These are phyloP conservation scores for Pitta sordida DNA, from an alignment of 2,113 vertebrate species.

Conservation along the genomic window DNA sequence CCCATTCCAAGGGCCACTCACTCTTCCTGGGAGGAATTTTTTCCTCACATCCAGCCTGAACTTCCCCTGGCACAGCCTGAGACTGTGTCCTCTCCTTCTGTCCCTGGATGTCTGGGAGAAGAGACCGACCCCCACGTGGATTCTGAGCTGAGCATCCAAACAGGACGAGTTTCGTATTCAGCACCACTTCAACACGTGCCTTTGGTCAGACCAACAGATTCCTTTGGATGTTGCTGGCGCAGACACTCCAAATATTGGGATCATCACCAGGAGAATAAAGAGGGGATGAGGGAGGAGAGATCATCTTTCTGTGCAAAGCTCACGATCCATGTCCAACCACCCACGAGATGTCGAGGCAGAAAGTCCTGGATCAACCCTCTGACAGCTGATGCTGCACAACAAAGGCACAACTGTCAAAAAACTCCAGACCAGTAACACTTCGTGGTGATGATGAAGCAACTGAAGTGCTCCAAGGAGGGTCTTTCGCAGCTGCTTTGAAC, in stretches of 20 bases:
- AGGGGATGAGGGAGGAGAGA: rapidly evolving
- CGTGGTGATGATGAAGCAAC: neutral
- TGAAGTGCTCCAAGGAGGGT: neutral
- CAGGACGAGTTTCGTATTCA: neutral
- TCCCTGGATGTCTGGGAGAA: too few relatives aligned
- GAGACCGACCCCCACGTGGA: too few relatives aligned
- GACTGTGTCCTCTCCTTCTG: too few relatives aligned
- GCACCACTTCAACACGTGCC: neutral
- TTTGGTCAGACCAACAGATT: neutral
- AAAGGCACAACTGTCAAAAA: neutral
- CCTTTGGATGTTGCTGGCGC: neutral
- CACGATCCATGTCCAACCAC: neutral
- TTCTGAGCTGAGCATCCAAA: neutral
- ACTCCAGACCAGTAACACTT: rapidly evolving
- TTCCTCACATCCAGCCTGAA: too few relatives aligned
- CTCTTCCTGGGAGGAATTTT: too few relatives aligned
- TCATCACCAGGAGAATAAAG: neutral
- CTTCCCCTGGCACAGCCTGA: too few relatives aligned
- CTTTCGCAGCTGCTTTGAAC: neutral
- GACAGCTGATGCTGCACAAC: neutral
- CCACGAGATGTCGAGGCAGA: neutral
- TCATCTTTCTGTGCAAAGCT: neutral
- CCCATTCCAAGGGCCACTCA: too few relatives aligned
- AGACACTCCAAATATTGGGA: neutral
- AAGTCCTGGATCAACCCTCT: neutral